Evolutionary conservation across 2,888 invertebrate species (phyloP), one percentile per base, ranked within the genome.

Genomic region (Drosophila vallismaia): DNA sequence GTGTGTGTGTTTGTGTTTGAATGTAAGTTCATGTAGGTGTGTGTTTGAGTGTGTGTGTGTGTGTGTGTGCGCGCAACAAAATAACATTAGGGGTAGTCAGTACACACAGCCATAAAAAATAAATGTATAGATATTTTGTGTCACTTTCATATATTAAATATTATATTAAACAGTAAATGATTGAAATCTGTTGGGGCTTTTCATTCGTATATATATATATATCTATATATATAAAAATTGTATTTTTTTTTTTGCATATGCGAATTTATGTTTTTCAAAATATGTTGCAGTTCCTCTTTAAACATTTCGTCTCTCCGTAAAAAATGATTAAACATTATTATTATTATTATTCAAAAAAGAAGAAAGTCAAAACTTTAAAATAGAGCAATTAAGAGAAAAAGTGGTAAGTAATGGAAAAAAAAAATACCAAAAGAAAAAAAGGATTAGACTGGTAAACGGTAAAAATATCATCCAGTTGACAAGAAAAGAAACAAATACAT

Each of bases 201-300:
- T 12, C 24, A 45, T 59, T 31, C 38, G 26, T 24, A 12, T 38
- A 6, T 40, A 36, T 24, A 12, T 38, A 6, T 40, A 19, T 14
- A 4, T 19, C 9, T 40, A 8, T 4, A 36, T 36, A 33, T 36
- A 36, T 36, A n/a, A 33, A 9, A 3, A 9, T n/a, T 36, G 4
- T 36, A 40, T 51, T 24, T 56, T 68, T 36, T 36, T 33, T 38
- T 33, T 52, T 67, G 42, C 7, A 33, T 40, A 60, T 73, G 74
- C 75, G 71, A 75, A 72, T 75, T 89, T 77, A 89, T 89, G 89
- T 90, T 89, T 89, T 89, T 89, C 89, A 89, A 89, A 82, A 89
- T 89, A 89, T 89, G 89, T 89, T 89, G 89, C 88, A 88, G 84
- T 89, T 88, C 78, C 71, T 79, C 75, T 81, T 77, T 73, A 59